Conservation (phyloP, 2,113 vertebrate species). For the Abramis brama region DNA sequence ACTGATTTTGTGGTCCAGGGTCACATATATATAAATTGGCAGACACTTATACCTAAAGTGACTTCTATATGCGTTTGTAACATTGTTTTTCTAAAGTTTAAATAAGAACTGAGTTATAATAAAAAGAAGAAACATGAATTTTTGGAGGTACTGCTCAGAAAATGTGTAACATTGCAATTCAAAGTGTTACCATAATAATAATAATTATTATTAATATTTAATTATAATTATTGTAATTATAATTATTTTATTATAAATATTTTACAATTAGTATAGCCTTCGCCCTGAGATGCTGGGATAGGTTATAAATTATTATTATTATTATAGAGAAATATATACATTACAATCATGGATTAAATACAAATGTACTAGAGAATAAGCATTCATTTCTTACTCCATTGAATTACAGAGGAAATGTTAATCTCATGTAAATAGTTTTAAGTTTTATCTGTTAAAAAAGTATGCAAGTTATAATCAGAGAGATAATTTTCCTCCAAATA, state of each 20-base stretch:
- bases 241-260: not conserved
- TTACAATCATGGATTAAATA: too few species aligned
- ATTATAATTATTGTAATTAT: too few species aligned
- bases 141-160: not conserved
- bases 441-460: not conserved
- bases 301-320: not conserved
- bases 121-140: too few species aligned
- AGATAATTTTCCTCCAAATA: not conserved
- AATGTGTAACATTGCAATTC: not conserved
- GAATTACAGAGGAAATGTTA: too few species aligned
- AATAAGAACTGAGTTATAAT: not conserved
- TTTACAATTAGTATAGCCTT: too few species aligned
- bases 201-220: too few species aligned
- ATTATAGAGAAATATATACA: not conserved
- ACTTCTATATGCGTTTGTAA: not conserved
- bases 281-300: not conserved
- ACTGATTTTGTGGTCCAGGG: too few species aligned
- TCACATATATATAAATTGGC: not conserved
- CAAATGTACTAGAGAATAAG: too few species aligned
- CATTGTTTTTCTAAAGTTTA: not conserved
- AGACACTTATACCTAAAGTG: not conserved
- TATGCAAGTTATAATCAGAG: not conserved
- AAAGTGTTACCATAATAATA: not conserved
- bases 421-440: not conserved
- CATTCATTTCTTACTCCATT: not conserved